Evolutionary conservation across 1,140 invertebrate genomes (phyloP).

Genomic region (Lepidostoma basale): DNA sequence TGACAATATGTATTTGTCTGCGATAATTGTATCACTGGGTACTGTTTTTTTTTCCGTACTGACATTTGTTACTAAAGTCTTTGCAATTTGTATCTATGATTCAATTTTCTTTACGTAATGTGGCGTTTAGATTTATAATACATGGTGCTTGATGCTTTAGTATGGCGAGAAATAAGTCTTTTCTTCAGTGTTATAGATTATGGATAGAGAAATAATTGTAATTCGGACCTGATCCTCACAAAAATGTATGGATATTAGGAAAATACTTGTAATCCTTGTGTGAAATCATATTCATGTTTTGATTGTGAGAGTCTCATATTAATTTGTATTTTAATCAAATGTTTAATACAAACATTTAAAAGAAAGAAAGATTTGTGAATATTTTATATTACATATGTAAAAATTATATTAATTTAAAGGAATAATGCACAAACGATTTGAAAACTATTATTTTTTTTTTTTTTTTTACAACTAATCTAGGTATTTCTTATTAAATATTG

Average conservation of each 20-base stretch:
- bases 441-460: too few species aligned
- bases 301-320: neutral
- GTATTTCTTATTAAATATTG: too few species aligned
- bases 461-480: too few species aligned
- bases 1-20: neutral
- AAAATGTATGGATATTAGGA: neutral
- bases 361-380: too few species aligned
- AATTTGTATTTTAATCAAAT: neutral
- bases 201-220: neutral
- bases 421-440: too few species aligned
- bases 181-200: neutral
- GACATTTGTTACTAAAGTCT: neutral
- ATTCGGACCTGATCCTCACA: neutral
- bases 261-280: neutral
- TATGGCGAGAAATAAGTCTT: neutral
- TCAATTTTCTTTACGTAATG: neutral
- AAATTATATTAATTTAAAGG: too few species aligned
- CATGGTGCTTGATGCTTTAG: slow-evolving; percentile 19
- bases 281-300: neutral
- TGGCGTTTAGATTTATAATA: neutral
- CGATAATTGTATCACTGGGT: neutral
- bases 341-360: neutral
- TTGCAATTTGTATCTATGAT: neutral
- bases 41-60: neutral
- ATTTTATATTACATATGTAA: too few species aligned